These are phyloP conservation scores for Drosophila quadrilineata DNA, from an alignment of 1,140 invertebrate genomes.

Conservation along the genomic window DNA sequence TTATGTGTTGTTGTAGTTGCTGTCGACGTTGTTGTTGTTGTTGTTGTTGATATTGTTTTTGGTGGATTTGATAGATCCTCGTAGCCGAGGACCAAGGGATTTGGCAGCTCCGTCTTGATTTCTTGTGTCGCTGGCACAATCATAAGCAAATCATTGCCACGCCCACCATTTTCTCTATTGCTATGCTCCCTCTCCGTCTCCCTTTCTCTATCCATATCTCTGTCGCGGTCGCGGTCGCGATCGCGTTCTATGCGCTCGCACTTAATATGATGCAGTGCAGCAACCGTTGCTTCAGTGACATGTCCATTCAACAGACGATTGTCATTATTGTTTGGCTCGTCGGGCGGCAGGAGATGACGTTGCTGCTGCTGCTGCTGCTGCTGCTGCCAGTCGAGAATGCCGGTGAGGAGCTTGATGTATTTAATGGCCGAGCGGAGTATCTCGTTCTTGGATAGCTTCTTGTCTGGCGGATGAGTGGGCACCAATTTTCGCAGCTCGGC, in stretches of 20 bases:
- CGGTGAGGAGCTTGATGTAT: conserved; percentile 94
- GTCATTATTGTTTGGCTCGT: conserved; percentile 74
- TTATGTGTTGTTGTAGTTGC: neutral
- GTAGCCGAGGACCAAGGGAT: conserved; percentile 3
- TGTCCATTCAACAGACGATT: conserved; percentile 59
- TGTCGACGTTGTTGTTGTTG: neutral
- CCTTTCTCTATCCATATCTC: conserved; percentile 3
- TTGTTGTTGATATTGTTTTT: neutral
- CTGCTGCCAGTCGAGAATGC: conserved; percentile 94
- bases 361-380: conserved; percentile 84
- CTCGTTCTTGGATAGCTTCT: conserved; percentile 98
- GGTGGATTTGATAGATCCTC: conserved; percentile 12
- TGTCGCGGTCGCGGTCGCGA: too few relatives aligned
- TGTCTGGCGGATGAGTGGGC: conserved; percentile 97
- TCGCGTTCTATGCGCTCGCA: conserved; percentile 53
- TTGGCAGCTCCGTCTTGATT: conserved; percentile 47
- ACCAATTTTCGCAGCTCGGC: conserved; percentile 94
- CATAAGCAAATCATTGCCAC: conserved; percentile 60
- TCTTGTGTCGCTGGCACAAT: conserved; percentile 39
- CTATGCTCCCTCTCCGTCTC: too few relatives aligned
- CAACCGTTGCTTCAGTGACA: too few relatives aligned
- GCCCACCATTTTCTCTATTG: too few relatives aligned
- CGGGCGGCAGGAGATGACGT: neutral
- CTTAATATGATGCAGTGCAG: conserved; percentile 52
- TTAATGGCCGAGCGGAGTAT: conserved; percentile 96